Percentiles rank a stretch among this genome's conserved stretches.
These are phyloP conservation scores for Eupleurogrammus muticus DNA, from an alignment of 2,797 vertebrate genomes.

Conservation along the genomic window DNA sequence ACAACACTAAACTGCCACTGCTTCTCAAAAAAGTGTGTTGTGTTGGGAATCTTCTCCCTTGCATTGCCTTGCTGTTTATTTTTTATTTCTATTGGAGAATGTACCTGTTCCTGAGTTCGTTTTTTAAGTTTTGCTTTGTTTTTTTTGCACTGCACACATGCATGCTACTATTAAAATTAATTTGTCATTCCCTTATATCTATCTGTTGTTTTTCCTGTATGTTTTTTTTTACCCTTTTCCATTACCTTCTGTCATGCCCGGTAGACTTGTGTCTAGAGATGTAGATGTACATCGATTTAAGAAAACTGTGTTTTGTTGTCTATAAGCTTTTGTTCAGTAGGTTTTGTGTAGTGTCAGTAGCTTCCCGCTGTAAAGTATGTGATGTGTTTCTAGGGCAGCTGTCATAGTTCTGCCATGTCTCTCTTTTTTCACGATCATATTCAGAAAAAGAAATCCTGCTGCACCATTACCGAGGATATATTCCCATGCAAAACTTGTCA, in stretches of 20 bases:
- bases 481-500: slow-evolving; percentile 50
- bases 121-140: slow-evolving; percentile 12
- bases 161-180: slow-evolving; percentile 69
- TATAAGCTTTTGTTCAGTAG: slow-evolving; percentile 62
- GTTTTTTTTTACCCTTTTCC: slow-evolving; percentile 38
- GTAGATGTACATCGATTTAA: slow-evolving; percentile 51
- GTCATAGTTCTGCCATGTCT: slow-evolving; percentile 75
- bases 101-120: slow-evolving; percentile 50
- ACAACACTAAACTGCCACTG: slow-evolving; percentile 56
- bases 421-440: slow-evolving; percentile 78
- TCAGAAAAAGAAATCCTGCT: slow-evolving; percentile 54
- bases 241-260: slow-evolving; percentile 59
- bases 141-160: slow-evolving; percentile 66
- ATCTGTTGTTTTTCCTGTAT: slow-evolving; percentile 50
- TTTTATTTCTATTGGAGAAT: slow-evolving; percentile 53
- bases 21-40: slow-evolving; percentile 59
- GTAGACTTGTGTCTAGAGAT: slow-evolving; percentile 66
- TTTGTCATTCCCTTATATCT: slow-evolving; percentile 52
- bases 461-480: slow-evolving; percentile 49
- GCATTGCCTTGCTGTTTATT: slow-evolving; percentile 56
- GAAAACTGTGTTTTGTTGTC: slow-evolving; percentile 63
- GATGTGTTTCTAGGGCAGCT: slow-evolving; percentile 66
- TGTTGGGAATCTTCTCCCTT: slow-evolving; percentile 41
- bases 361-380: slow-evolving; percentile 71
- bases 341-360: slow-evolving; percentile 72